Evolutionary conservation across 2,113 vertebrate species (phyloP).

Genomic region (Lota lota): DNA sequence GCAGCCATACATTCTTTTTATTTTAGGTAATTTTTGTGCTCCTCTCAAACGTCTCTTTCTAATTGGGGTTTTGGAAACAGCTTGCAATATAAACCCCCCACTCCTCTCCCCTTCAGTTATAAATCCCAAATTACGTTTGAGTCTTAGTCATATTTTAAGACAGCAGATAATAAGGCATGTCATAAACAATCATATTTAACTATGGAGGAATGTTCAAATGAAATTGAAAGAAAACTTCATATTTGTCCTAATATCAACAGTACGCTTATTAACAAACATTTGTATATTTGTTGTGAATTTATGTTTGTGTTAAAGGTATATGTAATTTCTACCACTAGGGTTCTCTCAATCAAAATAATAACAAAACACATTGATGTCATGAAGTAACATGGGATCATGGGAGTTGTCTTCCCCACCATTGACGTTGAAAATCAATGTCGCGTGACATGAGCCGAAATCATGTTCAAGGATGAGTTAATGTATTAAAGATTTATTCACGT

Average conservation of each 20-base stretch:
- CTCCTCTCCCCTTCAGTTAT: conserved; percentile 46
- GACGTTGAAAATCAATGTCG: no score
- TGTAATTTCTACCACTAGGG: no score
- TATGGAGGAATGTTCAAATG: conserved; percentile 12
- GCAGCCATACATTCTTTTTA: conserved; percentile 9
- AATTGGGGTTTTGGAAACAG: conserved; percentile 46
- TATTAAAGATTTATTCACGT: no score
- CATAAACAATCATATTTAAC: conserved; percentile 56
- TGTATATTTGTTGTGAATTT: conserved; percentile 1
- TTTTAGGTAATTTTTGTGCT: not conserved
- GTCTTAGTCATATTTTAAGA: conserved; percentile 58
- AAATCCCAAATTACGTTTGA: conserved; percentile 55
- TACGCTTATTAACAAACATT: not conserved
- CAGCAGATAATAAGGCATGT: conserved; percentile 50
- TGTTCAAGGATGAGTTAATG: no score
- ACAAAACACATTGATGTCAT: no score
- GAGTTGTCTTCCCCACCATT: no score
- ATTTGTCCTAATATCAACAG: not conserved
- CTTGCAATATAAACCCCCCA: conserved; percentile 44
- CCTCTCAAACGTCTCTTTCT: conserved; percentile 15
- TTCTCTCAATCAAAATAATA: no score
- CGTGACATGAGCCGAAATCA: no score
- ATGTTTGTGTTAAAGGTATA: no score
- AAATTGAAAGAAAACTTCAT: not conserved
- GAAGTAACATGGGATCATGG: no score